Conservation (phyloP, 30 jellyfish, hydroid and myxozoan genomes). For the Rhopilema esculentum region DNA sequence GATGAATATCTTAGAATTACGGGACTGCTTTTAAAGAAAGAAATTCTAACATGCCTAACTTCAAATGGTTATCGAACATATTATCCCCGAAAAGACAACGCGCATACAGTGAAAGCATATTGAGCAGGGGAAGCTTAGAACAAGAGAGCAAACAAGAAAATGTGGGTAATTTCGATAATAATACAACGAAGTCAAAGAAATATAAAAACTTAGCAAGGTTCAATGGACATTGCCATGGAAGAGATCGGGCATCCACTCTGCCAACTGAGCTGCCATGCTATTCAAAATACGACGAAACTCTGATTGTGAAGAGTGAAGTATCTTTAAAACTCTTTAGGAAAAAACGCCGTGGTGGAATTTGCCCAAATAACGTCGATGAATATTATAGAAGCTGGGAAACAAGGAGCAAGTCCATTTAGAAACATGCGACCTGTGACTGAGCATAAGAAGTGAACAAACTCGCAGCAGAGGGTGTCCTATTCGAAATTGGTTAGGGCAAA, state of each 20-base stretch:
- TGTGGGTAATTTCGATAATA: neutral
- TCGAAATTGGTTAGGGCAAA: no score
- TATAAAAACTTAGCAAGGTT: neutral
- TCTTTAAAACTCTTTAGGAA: conserved; percentile 25
- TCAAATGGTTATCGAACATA: neutral
- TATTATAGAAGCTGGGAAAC: conserved; percentile 53
- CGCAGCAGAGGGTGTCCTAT: neutral
- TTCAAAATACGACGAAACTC: neutral
- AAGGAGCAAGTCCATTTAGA: conserved; percentile 28
- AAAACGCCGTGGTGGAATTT: conserved; percentile 54
- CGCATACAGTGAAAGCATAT: neutral
- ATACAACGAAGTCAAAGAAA: neutral
- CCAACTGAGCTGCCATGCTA: conserved; percentile 34
- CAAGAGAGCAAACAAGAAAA: neutral
- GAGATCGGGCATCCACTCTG: conserved; percentile 11
- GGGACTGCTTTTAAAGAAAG: neutral
- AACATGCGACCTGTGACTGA: neutral
- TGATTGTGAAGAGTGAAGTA: conserved; percentile 7
- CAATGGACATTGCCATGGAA: neutral
- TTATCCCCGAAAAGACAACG: neutral
- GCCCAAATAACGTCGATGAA: conserved; percentile 37
- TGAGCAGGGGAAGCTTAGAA: neutral
- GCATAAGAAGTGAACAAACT: neutral
- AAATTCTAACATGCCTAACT: neutral
- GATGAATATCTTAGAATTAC: neutral